Percentiles rank a stretch among this genome's conserved stretches.
phyloP scores from a whole-genome alignment of 2,113 vertebrate species.

The Chunga burmeisteri region DNA sequence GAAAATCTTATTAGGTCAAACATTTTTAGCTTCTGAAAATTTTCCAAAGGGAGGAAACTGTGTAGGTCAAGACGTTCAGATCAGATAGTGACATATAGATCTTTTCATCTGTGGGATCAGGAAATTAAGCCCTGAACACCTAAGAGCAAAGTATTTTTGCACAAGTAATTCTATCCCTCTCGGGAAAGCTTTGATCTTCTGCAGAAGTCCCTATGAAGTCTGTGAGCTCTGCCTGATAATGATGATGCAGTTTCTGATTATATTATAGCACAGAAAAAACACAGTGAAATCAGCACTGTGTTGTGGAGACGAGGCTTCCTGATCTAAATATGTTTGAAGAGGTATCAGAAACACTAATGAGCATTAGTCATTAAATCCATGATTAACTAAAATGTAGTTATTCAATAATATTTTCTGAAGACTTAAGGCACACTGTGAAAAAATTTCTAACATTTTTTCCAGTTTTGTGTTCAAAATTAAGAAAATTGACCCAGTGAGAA shows the following conservation, averaged over 20 bases:
- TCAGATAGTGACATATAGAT: neutral
- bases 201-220: neutral
- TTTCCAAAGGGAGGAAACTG: neutral
- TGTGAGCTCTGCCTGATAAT: neutral
- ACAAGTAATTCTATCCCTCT: neutral
- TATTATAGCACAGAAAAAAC: neutral
- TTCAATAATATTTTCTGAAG: neutral
- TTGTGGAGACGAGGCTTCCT: neutral
- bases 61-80: neutral
- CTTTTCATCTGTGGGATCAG: neutral
- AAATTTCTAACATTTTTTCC: neutral
- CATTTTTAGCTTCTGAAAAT: neutral
- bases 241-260: neutral
- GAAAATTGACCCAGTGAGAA: neutral
- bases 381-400: neutral
- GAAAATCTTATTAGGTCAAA: neutral
- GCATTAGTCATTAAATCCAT: neutral
- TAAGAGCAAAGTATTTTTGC: neutral
- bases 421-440: neutral
- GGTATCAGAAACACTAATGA: neutral
- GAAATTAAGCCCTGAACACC: neutral
- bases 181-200: neutral
- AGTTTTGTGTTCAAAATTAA: neutral
- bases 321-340: neutral
- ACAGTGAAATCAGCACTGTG: neutral